Base-by-base conservation (phyloP, 2,888 invertebrate genomes). In the Sinodicranocentrus sp. region DNA sequence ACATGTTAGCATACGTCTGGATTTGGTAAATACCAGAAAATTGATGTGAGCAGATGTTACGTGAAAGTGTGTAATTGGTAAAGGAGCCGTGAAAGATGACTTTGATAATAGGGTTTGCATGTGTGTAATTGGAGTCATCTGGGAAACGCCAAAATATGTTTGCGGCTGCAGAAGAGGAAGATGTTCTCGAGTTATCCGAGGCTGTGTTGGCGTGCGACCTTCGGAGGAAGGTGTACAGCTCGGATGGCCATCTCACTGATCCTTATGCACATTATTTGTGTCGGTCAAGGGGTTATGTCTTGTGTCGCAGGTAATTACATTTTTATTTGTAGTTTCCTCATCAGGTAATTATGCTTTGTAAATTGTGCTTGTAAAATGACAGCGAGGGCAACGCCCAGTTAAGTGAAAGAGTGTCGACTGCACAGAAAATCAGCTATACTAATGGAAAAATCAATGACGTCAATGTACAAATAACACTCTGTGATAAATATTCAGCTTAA, bases 211-310 rank as follows among this genome's bases (percentile, higher is more conserved):
- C 86, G 59, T 85, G 82, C 73, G 85, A 87, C 75, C 84, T 85
- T 54, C 80, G 86, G 10, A 70, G 83, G 61, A 83, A 84, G 59
- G 87, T 86, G 33, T 87, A 87, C 84, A 86, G 86, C 77, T 76
- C 77, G 77, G 86, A 87, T 82, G 87, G 87, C 17, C 79, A 77
- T 23, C 82, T 87, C 21, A 84, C 73, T 65, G 87, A 87, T 78
- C 87, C 87, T 26, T 87, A 87, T 57, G 86, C 85, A 15, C 87
- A 87, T 63, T 87, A 68, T 59, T 76, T 87, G 71, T 86, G 85
- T 70, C 86, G 85, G 68, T 86, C 86, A 63, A 54, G 86, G 63
- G 87, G 86, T 39, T 87, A 87, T 71, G 80, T 84, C 28, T 78
- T 87, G 44, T 82, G 71, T 48, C 63, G 61, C 44, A 80, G 79